Percentiles rank a stretch among this genome's conserved stretches.
Evolutionary conservation across 2,888 invertebrate genomes (phyloP).

Genomic region (Athetis lepigone): DNA sequence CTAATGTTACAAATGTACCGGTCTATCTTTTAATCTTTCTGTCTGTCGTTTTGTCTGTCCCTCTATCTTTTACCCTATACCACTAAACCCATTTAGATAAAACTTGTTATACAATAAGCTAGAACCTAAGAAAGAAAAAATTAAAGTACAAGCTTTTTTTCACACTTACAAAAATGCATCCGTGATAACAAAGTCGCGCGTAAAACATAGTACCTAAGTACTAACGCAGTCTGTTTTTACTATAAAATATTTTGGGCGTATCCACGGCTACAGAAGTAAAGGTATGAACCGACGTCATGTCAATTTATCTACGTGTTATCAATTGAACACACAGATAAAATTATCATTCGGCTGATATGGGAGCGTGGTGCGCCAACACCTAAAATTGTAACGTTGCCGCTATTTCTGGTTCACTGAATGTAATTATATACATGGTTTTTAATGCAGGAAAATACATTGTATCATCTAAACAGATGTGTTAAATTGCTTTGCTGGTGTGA

Average conservation of each 20-base stretch:
- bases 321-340: conserved; percentile 77
- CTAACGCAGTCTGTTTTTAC: neutral
- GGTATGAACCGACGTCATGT: conserved; percentile 68
- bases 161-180: too few species aligned
- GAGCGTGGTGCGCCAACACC: conserved; percentile 61
- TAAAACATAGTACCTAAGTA: neutral
- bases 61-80: too few species aligned
- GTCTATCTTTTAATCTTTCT: too few species aligned
- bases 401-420: conserved; percentile 40
- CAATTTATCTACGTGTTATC: conserved; percentile 78
- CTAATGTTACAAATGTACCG: too few species aligned
- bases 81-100: too few species aligned
- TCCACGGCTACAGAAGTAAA: conserved; percentile 53
- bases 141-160: too few species aligned
- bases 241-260: conserved; percentile 51
- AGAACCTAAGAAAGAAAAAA: too few species aligned
- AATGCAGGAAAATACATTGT: conserved; percentile 8
- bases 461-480: too few species aligned
- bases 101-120: too few species aligned
- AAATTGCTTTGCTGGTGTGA: neutral
- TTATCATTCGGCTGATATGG: conserved; percentile 77
- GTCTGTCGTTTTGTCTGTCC: too few species aligned
- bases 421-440: conserved; percentile 18
- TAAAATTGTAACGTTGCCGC: conserved; percentile 42
- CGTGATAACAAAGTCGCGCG: neutral